Base-by-base conservation (phyloP, 2,797 vertebrate species). In the Sylvia borin region DNA sequence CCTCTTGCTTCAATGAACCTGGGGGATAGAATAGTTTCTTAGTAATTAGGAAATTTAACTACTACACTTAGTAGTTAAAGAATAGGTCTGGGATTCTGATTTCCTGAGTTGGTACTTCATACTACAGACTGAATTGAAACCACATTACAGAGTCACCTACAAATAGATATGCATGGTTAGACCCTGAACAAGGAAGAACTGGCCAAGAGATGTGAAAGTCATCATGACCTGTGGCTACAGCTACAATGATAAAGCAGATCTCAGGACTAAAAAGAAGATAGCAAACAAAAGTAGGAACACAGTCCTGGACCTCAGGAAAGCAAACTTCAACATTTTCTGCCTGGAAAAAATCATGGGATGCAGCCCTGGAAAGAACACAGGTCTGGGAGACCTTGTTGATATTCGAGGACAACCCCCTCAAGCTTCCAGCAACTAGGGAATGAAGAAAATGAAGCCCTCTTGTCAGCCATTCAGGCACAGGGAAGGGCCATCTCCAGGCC, bases 381-480 rank as follows among this genome's bases (percentile, higher is more conserved):
- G 11, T 60, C 24, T 16, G 18, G 18, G 4, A 73, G 25, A 68
- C 2, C 16, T 47, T 47, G 5, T 5, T 50, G 11, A 24, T 45
- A 57, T 60, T 67, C 0, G 0, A 67, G 8, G 6, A 54, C 34
- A 85, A 25, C 2, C 0, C 19, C 2, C 19, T 51, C 9, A 88
- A 47, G 7, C 1, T 74, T 16, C 47, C 60, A 57, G 8, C 3
- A 68, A 7, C 10, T 8, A 45, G 14, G 5, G 40, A 51, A 55
- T 67, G 18, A 61, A 38, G n/a, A 40, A 70, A 66, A 65, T 4
- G 9, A 70, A 6, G 5, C 9, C 16, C 4, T 64, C 10, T 7
- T 31, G 16, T 61, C 21, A 43, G 11, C 18, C 9, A 26, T 45
- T 32, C 21, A 36, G 32, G 16, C 20, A 50, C 42, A 60, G 16